A percentile compares a stretch with the other conserved stretches of the same genome.
These are phyloP conservation scores for Cavia porcellus DNA, from an alignment of 2,113 vertebrate species.

Conservation along the genomic window DNA sequence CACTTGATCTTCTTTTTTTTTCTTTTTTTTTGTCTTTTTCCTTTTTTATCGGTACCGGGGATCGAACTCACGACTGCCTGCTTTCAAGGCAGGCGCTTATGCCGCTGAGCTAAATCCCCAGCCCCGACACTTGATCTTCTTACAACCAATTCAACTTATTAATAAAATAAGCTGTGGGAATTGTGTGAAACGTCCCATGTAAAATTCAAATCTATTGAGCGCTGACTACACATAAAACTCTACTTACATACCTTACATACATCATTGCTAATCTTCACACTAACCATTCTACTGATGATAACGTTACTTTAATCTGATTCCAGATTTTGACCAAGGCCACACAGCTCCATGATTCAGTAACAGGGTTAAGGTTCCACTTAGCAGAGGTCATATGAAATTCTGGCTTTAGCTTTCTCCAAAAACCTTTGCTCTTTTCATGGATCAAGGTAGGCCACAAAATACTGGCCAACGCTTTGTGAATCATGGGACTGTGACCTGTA, in stretches of 20 bases:
- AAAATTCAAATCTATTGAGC: not conserved
- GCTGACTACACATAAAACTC: not conserved
- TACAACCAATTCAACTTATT: not conserved
- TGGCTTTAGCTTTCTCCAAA: constrained; percentile 33
- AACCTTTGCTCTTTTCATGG: constrained; percentile 57
- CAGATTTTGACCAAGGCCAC: constrained; percentile 57
- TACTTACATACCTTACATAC: not conserved
- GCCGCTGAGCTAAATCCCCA: no score
- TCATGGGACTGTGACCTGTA: constrained; percentile 42
- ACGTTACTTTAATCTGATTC: not conserved
- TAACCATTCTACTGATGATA: not conserved
- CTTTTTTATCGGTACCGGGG: no score
- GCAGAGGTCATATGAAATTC: constrained; percentile 1
- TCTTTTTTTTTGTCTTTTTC: no score
- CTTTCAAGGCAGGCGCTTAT: no score
- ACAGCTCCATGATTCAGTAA: constrained; percentile 31
- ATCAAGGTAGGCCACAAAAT: constrained; percentile 12
- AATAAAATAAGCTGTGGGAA: not conserved
- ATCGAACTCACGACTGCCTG: no score
- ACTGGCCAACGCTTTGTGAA: constrained; percentile 35
- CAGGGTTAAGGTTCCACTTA: not conserved
- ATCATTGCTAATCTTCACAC: constrained; percentile 14
- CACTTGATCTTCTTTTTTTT: constrained; percentile 6
- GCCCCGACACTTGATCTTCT: constrained; percentile 11
- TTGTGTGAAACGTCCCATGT: not conserved